Conservation (phyloP, 2,113 vertebrate species). For the Macrotus californicus region DNA sequence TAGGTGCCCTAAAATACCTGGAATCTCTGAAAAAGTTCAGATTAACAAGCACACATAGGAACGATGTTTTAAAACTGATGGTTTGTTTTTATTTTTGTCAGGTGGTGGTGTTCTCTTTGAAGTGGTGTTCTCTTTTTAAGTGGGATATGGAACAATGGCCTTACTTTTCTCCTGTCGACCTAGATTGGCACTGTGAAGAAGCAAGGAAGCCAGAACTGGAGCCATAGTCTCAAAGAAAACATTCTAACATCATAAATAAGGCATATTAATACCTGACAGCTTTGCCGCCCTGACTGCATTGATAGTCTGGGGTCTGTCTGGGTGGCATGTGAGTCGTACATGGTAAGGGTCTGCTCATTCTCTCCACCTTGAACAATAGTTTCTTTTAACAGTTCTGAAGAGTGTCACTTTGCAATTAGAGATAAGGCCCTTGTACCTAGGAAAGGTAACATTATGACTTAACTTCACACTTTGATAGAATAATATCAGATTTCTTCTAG, state of each 20-base stretch:
- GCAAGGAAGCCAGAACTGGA: slow-evolving; percentile 15
- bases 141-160: neutral
- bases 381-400: slow-evolving; percentile 25
- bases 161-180: slow-evolving; percentile 31
- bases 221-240: slow-evolving; percentile 13
- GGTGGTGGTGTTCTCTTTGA: slow-evolving; percentile 31
- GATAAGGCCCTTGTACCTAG: slow-evolving; percentile 14
- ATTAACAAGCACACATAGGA: neutral
- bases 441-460: slow-evolving; percentile 35
- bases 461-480: slow-evolving; percentile 9
- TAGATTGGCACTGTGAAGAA: slow-evolving; percentile 25
- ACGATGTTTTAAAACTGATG: slow-evolving; percentile 32
- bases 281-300: neutral
- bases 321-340: neutral
- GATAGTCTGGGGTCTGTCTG: neutral
- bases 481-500: slow-evolving; percentile 46
- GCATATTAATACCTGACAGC: neutral
- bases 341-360: slow-evolving; percentile 18
- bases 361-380: neutral
- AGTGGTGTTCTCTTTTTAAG: slow-evolving; percentile 44
- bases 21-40: neutral
- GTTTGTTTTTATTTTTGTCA: slow-evolving; percentile 36
- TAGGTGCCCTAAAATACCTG: neutral
- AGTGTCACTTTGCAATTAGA: slow-evolving; percentile 35
- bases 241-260: neutral